Percentiles rank a stretch among this genome's conserved stretches.
phyloP scores from a whole-genome alignment of 1,140 invertebrate genomes.

The Sitophilus oryzae region DNA sequence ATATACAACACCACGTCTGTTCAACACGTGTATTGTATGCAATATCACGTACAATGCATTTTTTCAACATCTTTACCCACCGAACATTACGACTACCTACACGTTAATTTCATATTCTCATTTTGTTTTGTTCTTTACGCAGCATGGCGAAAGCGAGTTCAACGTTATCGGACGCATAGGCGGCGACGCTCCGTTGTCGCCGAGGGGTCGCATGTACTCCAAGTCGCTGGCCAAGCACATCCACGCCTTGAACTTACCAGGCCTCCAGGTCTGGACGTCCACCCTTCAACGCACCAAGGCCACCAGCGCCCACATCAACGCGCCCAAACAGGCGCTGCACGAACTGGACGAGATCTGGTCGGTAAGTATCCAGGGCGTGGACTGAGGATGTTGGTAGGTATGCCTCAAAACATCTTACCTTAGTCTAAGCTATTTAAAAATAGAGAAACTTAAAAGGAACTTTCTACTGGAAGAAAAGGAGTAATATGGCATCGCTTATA shows the following conservation, averaged over 20 bases:
- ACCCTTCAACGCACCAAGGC: conserved; percentile 81
- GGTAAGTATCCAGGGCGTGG: conserved; percentile 48
- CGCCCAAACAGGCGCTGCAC: conserved; percentile 70
- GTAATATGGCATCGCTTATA: too few relatives aligned
- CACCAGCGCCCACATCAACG: conserved; percentile 73
- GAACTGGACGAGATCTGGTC: conserved; percentile 88
- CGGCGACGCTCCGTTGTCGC: conserved; percentile 78
- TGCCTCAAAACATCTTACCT: not conserved
- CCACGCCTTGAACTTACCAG: conserved; percentile 57
- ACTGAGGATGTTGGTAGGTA: not conserved
- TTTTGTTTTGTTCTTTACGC: conserved; percentile 28
- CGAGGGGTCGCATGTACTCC: conserved; percentile 74
- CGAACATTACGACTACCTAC: not conserved
- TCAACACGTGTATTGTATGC: not conserved
- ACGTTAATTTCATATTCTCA: conserved; percentile 1
- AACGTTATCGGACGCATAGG: conserved; percentile 88
- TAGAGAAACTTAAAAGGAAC: too few relatives aligned
- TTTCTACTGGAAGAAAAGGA: too few relatives aligned
- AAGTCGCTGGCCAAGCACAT: conserved; percentile 68
- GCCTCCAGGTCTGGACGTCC: conserved; percentile 83
- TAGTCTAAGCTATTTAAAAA: too few relatives aligned
- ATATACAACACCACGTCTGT: not conserved
- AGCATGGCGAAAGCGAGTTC: conserved; percentile 91
- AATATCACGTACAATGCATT: not conserved
- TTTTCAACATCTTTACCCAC: not conserved